Percentiles rank a stretch among this genome's conserved stretches.
These are phyloP conservation scores for Ispidina lecontei DNA, from an alignment of 2,797 vertebrate genomes.

Conservation along the genomic window DNA sequence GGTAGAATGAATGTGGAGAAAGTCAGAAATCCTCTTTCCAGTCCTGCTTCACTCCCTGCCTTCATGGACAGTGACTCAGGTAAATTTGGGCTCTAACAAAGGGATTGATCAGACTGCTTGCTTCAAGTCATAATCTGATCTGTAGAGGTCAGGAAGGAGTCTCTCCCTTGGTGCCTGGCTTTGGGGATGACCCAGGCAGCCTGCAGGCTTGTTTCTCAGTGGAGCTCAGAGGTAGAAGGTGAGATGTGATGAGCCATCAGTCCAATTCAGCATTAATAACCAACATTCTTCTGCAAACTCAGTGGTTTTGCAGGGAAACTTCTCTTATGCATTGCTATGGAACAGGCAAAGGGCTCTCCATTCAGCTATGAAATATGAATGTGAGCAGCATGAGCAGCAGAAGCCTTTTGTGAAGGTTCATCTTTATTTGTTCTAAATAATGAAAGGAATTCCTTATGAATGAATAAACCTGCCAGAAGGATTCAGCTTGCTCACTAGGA, in stretches of 20 bases:
- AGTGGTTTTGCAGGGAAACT: background rate
- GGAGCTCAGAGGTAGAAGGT: background rate
- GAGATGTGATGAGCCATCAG: background rate
- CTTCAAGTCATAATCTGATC: background rate
- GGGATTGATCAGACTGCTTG: background rate
- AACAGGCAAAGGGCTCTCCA: background rate
- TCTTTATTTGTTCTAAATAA: conserved; percentile 62
- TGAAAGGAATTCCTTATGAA: conserved; percentile 53
- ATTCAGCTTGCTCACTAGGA: conserved; percentile 25
- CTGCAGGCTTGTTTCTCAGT: background rate
- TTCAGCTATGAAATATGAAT: conserved; percentile 22
- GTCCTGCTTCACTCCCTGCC: background rate
- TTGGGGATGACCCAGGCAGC: background rate
- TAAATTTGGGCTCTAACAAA: background rate
- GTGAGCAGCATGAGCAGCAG: conserved; percentile 1
- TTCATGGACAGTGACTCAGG: background rate
- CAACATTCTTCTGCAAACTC: conserved; percentile 8
- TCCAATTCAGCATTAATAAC: background rate
- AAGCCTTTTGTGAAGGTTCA: conserved; percentile 13
- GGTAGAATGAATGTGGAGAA: background rate
- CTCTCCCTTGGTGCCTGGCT: background rate
- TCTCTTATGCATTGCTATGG: background rate
- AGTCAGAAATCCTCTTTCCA: background rate
- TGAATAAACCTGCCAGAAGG: conserved; percentile 38
- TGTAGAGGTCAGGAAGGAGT: conserved; percentile 21